A percentile compares a stretch with the other conserved stretches of the same genome.
These are phyloP conservation scores for Melipona quadrifasciata DNA, from an alignment of 1,140 invertebrate species.

Conservation along the genomic window DNA sequence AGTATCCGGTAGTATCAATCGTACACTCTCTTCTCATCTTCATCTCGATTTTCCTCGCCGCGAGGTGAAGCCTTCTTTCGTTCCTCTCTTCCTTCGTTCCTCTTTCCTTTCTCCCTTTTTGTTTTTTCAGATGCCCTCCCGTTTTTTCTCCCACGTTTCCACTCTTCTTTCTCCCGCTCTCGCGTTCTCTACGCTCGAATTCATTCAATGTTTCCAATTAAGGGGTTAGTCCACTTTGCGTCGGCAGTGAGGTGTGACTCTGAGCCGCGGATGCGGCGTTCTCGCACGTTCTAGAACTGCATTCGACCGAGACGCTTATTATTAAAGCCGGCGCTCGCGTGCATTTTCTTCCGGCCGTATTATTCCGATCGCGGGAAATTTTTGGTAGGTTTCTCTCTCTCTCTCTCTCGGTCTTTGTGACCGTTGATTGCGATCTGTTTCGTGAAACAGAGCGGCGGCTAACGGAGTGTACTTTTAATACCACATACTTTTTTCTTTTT, in stretches of 20 bases:
- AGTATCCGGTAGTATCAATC: constrained; percentile 43
- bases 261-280: constrained; percentile 54
- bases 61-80: constrained; percentile 3
- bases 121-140: not conserved
- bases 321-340: constrained; percentile 34
- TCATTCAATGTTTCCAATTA: constrained; percentile 69
- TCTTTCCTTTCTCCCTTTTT: constrained; percentile 5
- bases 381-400: not conserved
- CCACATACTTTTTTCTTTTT: not conserved
- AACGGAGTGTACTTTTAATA: not conserved
- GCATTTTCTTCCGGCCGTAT: constrained; percentile 18
- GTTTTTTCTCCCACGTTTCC: not conserved
- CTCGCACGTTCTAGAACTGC: constrained; percentile 68
- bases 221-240: constrained; percentile 69
- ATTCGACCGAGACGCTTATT: constrained; percentile 64
- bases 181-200: constrained; percentile 56
- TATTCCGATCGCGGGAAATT: constrained; percentile 8
- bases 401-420: not conserved
- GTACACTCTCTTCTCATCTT: constrained; percentile 18
- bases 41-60: constrained; percentile 10
- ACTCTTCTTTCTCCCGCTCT: not conserved
- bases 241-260: constrained; percentile 67
- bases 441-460: not conserved
- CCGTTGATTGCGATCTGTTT: not conserved
- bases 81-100: constrained; percentile 20